Evolutionary conservation across 2,888 invertebrate genomes (phyloP).

Genomic region (Leucophora obtusa): DNA sequence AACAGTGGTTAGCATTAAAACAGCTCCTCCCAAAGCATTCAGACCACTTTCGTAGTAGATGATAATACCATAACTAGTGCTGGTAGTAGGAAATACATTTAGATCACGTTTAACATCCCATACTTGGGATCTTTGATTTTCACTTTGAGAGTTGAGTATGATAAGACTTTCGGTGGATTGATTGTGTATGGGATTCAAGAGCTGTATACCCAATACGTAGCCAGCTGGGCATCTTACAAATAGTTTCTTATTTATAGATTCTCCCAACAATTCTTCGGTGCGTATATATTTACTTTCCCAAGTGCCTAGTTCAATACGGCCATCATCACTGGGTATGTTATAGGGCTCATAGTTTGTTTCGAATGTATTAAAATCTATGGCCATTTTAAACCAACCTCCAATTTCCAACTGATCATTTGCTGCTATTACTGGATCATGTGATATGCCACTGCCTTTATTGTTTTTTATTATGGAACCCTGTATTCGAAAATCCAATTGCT

Average conservation of each 20-base stretch:
- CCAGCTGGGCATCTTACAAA: slow-evolving; percentile 87
- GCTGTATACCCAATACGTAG: slow-evolving; percentile 91
- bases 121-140: slow-evolving; percentile 82
- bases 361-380: slow-evolving; percentile 83
- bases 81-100: slow-evolving; percentile 93
- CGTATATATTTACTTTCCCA: slow-evolving; percentile 90
- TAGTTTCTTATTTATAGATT: slow-evolving; percentile 81
- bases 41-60: slow-evolving; percentile 89
- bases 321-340: slow-evolving; percentile 83
- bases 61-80: slow-evolving; percentile 89
- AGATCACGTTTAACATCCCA: slow-evolving; percentile 92
- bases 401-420: slow-evolving; percentile 92
- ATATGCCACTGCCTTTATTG: slow-evolving; percentile 92
- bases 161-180: slow-evolving; percentile 91
- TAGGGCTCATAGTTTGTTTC: slow-evolving; percentile 88
- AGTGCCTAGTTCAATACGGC: slow-evolving; percentile 83
- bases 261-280: slow-evolving; percentile 83
- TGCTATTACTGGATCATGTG: slow-evolving; percentile 93
- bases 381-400: slow-evolving; percentile 92
- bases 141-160: slow-evolving; percentile 87
- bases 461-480: slow-evolving; percentile 88
- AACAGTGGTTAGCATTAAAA: slow-evolving; percentile 87
- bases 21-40: slow-evolving; percentile 89
- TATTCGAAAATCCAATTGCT: slow-evolving; percentile 90
- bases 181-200: slow-evolving; percentile 93